A percentile compares a stretch with the other conserved stretches of the same genome.
Evolutionary conservation across 1,140 invertebrate species (phyloP).

Genomic region (Sarcophaga peregrina): DNA sequence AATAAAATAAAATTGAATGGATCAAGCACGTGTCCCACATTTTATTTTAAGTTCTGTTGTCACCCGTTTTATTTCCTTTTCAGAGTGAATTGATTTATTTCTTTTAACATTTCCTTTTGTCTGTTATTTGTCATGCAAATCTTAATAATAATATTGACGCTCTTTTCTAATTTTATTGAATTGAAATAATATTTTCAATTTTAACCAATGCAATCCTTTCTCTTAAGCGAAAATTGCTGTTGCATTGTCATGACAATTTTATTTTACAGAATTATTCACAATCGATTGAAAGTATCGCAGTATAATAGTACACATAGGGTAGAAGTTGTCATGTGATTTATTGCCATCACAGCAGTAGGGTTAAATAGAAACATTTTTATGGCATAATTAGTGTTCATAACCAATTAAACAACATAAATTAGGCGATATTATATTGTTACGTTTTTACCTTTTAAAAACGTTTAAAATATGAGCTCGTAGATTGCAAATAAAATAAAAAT

Average conservation of each 20-base stretch:
- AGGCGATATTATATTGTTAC: not conserved
- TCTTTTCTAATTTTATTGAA: not conserved
- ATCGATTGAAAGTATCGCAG: too few relatives aligned
- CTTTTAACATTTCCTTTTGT: not conserved
- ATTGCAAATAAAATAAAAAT: too few relatives aligned
- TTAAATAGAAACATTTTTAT: too few relatives aligned
- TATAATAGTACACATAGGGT: too few relatives aligned
- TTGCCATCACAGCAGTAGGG: too few relatives aligned
- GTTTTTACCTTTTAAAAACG: too few relatives aligned
- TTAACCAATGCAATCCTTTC: not conserved
- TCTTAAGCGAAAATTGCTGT: not conserved
- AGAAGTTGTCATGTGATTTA: too few relatives aligned
- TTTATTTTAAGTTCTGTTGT: not conserved
- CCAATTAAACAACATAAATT: too few relatives aligned
- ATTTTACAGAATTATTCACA: too few relatives aligned
- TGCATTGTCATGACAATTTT: not conserved
- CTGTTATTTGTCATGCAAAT: not conserved
- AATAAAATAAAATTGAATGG: not conserved
- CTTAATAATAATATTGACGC: not conserved
- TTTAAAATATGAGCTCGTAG: too few relatives aligned
- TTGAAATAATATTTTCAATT: not conserved
- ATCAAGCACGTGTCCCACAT: slow-evolving; percentile 1
- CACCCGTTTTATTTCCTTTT: not conserved
- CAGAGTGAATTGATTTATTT: not conserved
- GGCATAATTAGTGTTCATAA: too few relatives aligned